A percentile compares a stretch with the other conserved stretches of the same genome.
Evolutionary conservation across 2,113 vertebrate species (phyloP).

Genomic region (Eira barbara): DNA sequence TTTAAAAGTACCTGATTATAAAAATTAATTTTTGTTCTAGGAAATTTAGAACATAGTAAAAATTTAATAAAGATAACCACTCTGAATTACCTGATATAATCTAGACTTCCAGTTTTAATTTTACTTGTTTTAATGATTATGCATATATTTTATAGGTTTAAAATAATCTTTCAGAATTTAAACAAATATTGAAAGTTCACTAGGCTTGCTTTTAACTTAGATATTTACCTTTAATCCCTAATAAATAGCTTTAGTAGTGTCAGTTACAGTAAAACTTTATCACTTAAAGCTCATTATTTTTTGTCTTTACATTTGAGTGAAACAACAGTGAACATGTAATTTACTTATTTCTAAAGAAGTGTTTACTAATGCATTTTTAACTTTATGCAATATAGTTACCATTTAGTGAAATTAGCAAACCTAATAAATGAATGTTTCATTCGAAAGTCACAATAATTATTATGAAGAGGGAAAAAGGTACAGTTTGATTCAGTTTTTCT

Average conservation of each 20-base stretch:
- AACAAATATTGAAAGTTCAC: background rate
- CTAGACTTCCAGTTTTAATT: background rate
- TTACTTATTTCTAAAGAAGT: background rate
- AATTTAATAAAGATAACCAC: background rate
- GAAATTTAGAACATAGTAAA: background rate
- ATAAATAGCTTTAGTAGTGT: background rate
- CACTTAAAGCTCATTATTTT: background rate
- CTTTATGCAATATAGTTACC: background rate
- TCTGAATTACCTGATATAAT: background rate
- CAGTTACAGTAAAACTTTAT: background rate
- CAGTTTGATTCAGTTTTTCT: background rate
- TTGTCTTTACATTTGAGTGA: background rate
- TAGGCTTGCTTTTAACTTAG: background rate
- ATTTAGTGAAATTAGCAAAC: background rate
- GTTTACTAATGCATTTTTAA: background rate
- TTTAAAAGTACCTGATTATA: background rate
- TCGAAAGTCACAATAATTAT: background rate
- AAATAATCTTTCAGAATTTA: background rate
- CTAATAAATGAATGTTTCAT: background rate
- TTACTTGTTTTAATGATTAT: background rate
- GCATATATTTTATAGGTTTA: background rate
- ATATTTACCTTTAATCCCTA: background rate
- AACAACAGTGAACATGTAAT: background rate
- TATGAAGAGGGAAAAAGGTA: background rate
- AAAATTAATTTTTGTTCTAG: background rate